A percentile compares a stretch with the other conserved stretches of the same genome.
These are phyloP conservation scores for Pseudomyrmex flavicornis DNA, from an alignment of 1,140 invertebrate species.

Conservation along the genomic window DNA sequence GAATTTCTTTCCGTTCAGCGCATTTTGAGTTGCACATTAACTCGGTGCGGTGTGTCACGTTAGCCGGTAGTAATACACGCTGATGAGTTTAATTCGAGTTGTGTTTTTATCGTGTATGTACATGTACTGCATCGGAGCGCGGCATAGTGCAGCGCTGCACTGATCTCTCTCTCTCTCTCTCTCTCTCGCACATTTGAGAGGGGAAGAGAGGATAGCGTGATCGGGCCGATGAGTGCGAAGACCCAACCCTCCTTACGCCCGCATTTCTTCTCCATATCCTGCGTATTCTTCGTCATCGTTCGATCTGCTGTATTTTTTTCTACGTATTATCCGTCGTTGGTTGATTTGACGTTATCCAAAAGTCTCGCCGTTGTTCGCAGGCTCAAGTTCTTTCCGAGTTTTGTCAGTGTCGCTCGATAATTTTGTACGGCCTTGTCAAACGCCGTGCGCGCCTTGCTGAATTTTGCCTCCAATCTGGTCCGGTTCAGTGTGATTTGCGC, in stretches of 20 bases:
- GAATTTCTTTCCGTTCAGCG: constrained; percentile 6
- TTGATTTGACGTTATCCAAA: not conserved
- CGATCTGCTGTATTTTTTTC: not conserved
- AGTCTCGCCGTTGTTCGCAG: not conserved
- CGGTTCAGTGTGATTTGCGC: not conserved
- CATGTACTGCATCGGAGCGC: not conserved
- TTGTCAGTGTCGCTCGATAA: constrained; percentile 37
- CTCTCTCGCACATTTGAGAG: not conserved
- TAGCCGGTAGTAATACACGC: constrained; percentile 9
- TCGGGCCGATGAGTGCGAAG: constrained; percentile 38
- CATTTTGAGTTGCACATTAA: not conserved
- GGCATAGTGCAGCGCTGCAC: constrained; percentile 1
- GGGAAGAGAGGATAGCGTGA: not conserved
- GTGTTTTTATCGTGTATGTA: constrained; percentile 26
- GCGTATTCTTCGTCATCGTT: constrained; percentile 60
- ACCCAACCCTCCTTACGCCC: constrained; percentile 79
- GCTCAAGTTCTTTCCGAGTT: constrained; percentile 4
- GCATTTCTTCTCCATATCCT: constrained; percentile 75
- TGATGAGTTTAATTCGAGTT: constrained; percentile 4
- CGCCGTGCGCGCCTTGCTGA: constrained; percentile 29
- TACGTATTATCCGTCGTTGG: not conserved
- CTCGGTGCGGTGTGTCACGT: constrained; percentile 15
- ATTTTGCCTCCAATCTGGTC: not conserved
- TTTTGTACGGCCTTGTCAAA: constrained; percentile 5
- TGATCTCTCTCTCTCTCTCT: too few species aligned